Evolutionary conservation across 2,113 vertebrate species (phyloP), one percentile per base, ranked within the genome.

Genomic region (Hiodon alosoides): DNA sequence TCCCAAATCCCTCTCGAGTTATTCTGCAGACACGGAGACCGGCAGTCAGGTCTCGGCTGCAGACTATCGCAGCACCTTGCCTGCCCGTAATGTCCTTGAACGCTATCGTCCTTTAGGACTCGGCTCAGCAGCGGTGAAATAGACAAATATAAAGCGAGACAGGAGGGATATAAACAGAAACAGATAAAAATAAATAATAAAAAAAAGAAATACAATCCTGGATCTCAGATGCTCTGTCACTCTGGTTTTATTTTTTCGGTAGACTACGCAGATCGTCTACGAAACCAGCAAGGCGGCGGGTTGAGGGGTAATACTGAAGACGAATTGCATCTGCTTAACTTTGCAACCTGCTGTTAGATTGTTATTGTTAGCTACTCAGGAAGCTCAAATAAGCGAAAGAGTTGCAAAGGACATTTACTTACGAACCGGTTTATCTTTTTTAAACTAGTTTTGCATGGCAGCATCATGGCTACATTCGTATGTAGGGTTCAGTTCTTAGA

Each of bases 401-500:
- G 68, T 46, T 77, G 55, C 72, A 54, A 70, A 69, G 72, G 76
- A 82, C 82, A 83, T 85, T 85, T 81, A 64, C 61, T 80, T 72
- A 78, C 85, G 79, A 74, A 76, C 77, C 80, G 73, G 50, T 62
- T 73, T 79, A 78, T 79, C 31, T 75, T 65, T 61, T 9, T 54
- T 46, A 79, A 79, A 74, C 62, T 72, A 60, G 72, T 80, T 76
- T 77, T 93, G 94, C 86, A 95, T 94, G 94, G 93, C 91, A 90
- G 81, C 93, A 89, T 84, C 93, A 98, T 98, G 95, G 92, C 95
- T 83, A 94, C 95, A 83, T 87, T 96, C 84, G 86, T 92, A 71
- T 97, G 94, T 91, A 92, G 95, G 90, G 94, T 97, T 74, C 96
- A 98, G 90, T 95, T 98, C 86, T 87, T 98, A 90, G 95, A 98